Evolutionary conservation across 53 echinoderm and acorn worm species (phyloP).

Genomic region (Holothuria scabra): DNA sequence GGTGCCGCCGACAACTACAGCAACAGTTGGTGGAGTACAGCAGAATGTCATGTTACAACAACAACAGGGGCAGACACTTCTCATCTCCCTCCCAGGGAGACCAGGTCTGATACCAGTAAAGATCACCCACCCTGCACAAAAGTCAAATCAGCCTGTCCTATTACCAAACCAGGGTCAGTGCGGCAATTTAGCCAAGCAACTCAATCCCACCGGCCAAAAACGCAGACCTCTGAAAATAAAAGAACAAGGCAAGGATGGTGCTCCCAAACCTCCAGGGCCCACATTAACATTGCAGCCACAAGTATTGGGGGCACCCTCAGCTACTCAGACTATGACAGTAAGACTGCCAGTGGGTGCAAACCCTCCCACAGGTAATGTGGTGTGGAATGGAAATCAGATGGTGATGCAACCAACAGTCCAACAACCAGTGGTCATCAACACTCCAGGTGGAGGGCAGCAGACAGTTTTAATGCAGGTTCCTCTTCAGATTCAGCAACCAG

Average conservation of each 20-base stretch:
- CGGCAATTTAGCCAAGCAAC: constrained; percentile 50
- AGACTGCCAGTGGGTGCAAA: constrained; percentile 68
- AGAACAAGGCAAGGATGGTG: constrained; percentile 22
- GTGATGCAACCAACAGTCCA: constrained; percentile 56
- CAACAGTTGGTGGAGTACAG: background rate
- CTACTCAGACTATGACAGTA: constrained; percentile 69
- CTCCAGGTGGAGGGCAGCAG: constrained; percentile 49
- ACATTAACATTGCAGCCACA: constrained; percentile 62
- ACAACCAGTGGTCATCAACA: constrained; percentile 55
- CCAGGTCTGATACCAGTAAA: constrained; percentile 73
- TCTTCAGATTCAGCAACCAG: constrained; percentile 56
- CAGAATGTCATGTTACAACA: constrained; percentile 46
- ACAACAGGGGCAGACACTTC: constrained; percentile 70
- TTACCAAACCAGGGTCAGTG: constrained; percentile 70
- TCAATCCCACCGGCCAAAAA: constrained; percentile 43
- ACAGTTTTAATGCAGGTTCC: constrained; percentile 64
- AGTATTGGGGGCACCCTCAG: constrained; percentile 43
- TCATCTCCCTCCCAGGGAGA: constrained; percentile 74
- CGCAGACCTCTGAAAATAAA: constrained; percentile 66
- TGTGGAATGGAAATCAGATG: constrained; percentile 71
- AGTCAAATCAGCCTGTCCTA: constrained; percentile 73
- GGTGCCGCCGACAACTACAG: background rate
- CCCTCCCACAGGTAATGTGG: constrained; percentile 53
- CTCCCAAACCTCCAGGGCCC: constrained; percentile 23
- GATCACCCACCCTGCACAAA: constrained; percentile 65